phyloP scores from a whole-genome alignment of 2,113 vertebrate species.

The Nyctibius bracteatus region DNA sequence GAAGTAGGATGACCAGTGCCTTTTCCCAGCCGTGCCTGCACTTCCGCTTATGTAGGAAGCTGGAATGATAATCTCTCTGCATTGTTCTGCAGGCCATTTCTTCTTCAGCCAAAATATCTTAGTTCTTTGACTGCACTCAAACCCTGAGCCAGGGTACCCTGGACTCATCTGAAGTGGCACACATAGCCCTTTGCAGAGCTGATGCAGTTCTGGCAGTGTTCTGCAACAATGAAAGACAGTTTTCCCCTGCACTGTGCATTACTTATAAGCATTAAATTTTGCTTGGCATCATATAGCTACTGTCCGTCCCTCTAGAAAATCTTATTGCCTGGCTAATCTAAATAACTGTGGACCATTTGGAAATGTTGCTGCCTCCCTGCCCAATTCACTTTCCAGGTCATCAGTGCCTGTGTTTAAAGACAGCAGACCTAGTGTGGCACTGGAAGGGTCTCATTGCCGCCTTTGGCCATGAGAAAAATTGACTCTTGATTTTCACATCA shows the following conservation, averaged over 20 bases:
- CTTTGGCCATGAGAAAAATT: not conserved
- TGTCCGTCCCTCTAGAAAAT: not conserved
- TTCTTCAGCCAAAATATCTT: not conserved
- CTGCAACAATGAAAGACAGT: not conserved
- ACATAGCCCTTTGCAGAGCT: not conserved
- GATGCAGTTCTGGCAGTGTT: not conserved
- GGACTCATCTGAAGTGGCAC: not conserved
- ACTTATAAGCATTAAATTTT: not conserved
- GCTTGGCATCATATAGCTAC: not conserved
- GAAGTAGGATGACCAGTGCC: not conserved
- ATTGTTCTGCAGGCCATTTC: not conserved
- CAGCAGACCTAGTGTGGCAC: not conserved
- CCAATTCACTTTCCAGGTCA: not conserved
- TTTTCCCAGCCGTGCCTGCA: not conserved
- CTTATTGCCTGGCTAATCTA: not conserved
- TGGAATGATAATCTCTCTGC: not conserved
- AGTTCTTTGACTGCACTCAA: not conserved
- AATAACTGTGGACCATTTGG: not conserved
- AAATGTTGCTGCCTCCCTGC: not conserved
- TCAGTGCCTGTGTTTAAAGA: not conserved
- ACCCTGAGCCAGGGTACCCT: not conserved
- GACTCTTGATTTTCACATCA: not conserved
- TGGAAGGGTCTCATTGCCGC: not conserved
- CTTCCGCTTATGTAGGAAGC: not conserved
- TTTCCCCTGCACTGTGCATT: not conserved